Base-by-base conservation (phyloP, 2,113 vertebrate species). In the Galemys pyrenaicus region DNA sequence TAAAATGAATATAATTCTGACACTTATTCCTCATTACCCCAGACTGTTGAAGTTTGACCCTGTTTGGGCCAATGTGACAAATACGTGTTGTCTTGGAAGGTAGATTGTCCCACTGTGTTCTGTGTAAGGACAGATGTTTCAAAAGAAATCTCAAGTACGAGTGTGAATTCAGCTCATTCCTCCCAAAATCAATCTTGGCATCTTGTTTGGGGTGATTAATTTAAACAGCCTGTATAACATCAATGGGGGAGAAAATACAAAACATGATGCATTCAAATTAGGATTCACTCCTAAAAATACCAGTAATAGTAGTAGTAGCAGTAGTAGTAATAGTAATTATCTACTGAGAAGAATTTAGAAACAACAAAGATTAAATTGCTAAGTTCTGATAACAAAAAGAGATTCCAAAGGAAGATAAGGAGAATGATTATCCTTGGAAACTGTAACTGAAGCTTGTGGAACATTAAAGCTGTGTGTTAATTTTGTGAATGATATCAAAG, bases 341-440 rank as follows among this genome's bases (percentile, higher is more conserved):
- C 19, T 80, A 54, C 20, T 86, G 51, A 32, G 24, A 19, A 22
- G n/a, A 73, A 49, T 46, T 80, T 67, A 49, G 86, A 80, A 39
- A 12, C 44, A 64, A 94, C 79, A 12, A 26, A 65, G 73, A 39
- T 49, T 91, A 65, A 65, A 87, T 75, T 75, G 17, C 60, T 75
- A 83, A 83, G 73, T 28, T 39, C 3, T 44, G n/a, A 44, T n/a
- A 71, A 93, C 35, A 56, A 58, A 89, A 89, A 93, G 71, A 93
- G 64, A 16, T 44, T 68, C 22, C 32, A 28, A 95, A 82, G 41
- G n/a, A 75, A 44, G 30, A 62, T 49, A n/a, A 73, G 17, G 39
- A 86, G 37, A 75, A 54, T 35, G 70, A 83, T 81, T 58, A 78
- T 74, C n/a, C 3, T 28, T 70, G 49, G n/a, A 67, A 56, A 56